These are phyloP conservation scores for Nasonia giraulti DNA, from an alignment of 1,140 invertebrate genomes.

Conservation along the genomic window DNA sequence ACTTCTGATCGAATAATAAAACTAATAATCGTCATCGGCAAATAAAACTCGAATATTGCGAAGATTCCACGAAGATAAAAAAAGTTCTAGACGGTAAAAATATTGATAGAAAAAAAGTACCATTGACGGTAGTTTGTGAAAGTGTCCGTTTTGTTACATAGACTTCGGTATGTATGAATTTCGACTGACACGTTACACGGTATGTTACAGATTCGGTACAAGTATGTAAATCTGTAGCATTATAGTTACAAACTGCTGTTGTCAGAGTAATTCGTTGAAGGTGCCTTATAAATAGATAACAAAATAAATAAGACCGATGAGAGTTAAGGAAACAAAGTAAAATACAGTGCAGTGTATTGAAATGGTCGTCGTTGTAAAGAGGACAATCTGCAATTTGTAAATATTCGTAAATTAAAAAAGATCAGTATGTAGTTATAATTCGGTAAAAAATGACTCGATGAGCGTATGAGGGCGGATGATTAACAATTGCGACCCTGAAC, in stretches of 20 bases:
- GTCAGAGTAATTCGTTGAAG: conserved; percentile 72
- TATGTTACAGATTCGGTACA: conserved; percentile 33
- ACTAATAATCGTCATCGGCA: conserved; percentile 6
- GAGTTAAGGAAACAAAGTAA: conserved; percentile 59
- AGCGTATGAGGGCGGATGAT: conserved; percentile 27
- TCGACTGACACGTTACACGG: conserved; percentile 33
- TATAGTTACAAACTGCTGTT: conserved; percentile 57
- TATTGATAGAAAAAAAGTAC: conserved; percentile 14
- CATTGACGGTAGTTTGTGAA: conserved; percentile 35
- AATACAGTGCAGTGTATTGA: conserved; percentile 56
- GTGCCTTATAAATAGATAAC: conserved; percentile 72
- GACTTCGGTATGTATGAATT: conserved; percentile 50
- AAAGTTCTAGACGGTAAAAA: not conserved
- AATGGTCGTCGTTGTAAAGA: conserved; percentile 58
- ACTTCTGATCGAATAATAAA: conserved; percentile 43
- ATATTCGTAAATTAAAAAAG: conserved; percentile 55
- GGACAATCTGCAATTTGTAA: conserved; percentile 68
- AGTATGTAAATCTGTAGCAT: conserved; percentile 44
- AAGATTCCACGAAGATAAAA: conserved; percentile 12
- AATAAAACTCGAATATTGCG: conserved; percentile 12
- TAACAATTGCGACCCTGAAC: conserved; percentile 46
- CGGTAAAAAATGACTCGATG: conserved; percentile 48
- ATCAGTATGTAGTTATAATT: conserved; percentile 52
- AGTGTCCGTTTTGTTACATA: conserved; percentile 52
- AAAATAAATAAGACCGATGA: conserved; percentile 57